phyloP scores from a whole-genome alignment of 2,113 vertebrate genomes.

The Fukomys damarensis region DNA sequence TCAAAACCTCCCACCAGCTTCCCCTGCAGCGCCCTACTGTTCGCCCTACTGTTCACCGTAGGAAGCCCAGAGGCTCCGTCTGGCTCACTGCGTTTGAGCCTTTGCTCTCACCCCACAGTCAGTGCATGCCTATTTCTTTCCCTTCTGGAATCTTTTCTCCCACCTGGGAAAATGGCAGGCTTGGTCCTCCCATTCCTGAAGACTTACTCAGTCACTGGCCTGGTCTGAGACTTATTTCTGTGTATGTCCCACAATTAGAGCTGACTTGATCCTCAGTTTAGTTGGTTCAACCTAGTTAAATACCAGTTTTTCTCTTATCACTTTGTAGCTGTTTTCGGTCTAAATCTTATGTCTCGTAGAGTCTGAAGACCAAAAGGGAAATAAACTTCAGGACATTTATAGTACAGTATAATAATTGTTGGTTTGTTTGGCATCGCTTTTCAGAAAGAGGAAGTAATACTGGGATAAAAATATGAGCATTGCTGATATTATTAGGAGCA shows the following conservation, averaged over 20 bases:
- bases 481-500: not conserved
- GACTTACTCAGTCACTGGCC: not conserved
- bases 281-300: not conserved
- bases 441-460: not conserved
- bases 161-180: not conserved
- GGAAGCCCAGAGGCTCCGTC: not conserved
- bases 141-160: not conserved
- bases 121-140: not conserved
- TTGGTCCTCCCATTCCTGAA: not conserved
- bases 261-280: not conserved
- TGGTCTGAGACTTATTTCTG: not conserved
- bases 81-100: not conserved
- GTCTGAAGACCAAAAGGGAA: not conserved
- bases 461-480: not conserved
- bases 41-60: not conserved
- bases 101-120: not conserved
- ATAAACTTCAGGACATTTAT: not conserved
- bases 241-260: not conserved
- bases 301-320: not conserved
- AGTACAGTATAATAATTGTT: not conserved
- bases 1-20: not conserved
- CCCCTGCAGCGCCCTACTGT: not conserved
- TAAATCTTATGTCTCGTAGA: not conserved
- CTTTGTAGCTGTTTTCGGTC: not conserved
- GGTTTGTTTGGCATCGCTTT: not conserved